Evolutionary conservation across 2,888 invertebrate genomes (phyloP).

Genomic region (Choristoneura rosaceana): DNA sequence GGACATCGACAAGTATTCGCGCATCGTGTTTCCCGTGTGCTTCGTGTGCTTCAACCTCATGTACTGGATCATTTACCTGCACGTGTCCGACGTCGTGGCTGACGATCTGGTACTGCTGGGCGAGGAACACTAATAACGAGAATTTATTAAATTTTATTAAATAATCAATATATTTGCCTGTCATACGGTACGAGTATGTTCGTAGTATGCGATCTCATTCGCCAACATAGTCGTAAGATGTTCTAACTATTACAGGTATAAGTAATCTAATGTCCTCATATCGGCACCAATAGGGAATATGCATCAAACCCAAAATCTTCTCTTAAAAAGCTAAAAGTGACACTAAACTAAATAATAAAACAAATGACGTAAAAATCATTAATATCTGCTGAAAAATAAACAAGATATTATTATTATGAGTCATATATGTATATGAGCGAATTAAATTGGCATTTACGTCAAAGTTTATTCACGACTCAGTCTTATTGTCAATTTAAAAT

Average conservation of each 20-base stretch:
- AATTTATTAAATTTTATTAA: constrained; percentile 2
- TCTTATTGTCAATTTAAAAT: too few relatives aligned
- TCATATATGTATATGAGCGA: too few relatives aligned
- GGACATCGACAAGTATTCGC: constrained; percentile 99
- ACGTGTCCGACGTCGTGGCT: constrained; percentile 97
- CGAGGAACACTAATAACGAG: constrained; percentile 62
- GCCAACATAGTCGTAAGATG: constrained; percentile 4
- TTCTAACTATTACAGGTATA: constrained; percentile 17
- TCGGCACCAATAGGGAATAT: background rate
- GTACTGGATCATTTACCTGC: constrained; percentile 99
- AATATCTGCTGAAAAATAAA: too few relatives aligned
- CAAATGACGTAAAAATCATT: too few relatives aligned
- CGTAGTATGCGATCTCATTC: constrained; percentile 10
- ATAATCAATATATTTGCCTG: background rate
- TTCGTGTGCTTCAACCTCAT: constrained; percentile 99
- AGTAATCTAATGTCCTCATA: constrained; percentile 6
- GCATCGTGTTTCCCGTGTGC: constrained; percentile 99
- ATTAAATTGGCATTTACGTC: too few relatives aligned
- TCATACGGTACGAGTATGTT: constrained; percentile 1
- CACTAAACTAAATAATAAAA: too few relatives aligned
- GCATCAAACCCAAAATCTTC: too few relatives aligned
- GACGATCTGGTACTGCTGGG: constrained; percentile 95
- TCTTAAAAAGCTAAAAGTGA: too few relatives aligned
- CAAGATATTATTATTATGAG: too few relatives aligned
- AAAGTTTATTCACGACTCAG: too few relatives aligned